Evolutionary conservation across 2,797 vertebrate species (phyloP), one percentile per base, ranked within the genome.

Genomic region (Gymnodraco acuticeps): DNA sequence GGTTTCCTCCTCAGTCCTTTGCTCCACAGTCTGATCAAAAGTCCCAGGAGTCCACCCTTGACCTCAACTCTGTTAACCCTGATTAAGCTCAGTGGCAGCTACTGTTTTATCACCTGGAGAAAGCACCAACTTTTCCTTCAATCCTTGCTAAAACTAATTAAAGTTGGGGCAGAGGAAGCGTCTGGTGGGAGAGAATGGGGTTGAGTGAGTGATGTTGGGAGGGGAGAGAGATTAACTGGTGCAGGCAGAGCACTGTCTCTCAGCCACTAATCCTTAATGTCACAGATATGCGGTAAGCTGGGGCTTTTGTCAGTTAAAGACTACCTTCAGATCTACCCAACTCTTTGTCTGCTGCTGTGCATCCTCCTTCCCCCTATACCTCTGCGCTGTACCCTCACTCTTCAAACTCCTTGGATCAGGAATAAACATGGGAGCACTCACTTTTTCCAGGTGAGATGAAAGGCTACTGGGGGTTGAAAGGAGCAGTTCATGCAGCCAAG

Each of bases 71-170:
- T 70, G 64, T 86, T 90, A 88, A 89, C 88, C 88, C 85, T 64
- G 82, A 87, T 85, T 90, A 87, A 88, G 78, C 88, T 92, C 85
- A 56, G 80, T 78, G 84, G 81, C 79, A 88, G 83, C 85, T 82
- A 77, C 75, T 85, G 89, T 90, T 93, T 92, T 87, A 92, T 93
- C 91, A 92, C 89, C 91, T 92, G 87, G 75, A 79, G 77, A 88
- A 87, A 73, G 88, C 71, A 51, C 73, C 81, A 82, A 92, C 86
- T 91, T 92, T 93, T 83, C 80, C 83, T 82, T 82, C 83, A 86
- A 84, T 91, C 78, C 71, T 0, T 1, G 50, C 81, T 74, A 85
- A 92, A 94, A 93, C 90, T 90, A 94, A 94, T 93, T 93, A 93
- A 93, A 93, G 91, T 93, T 85, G 65, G 75, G 73, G 56, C 64